These are phyloP conservation scores for Chaetorhynchus papuensis DNA, from an alignment of 2,113 vertebrate species.

Conservation along the genomic window DNA sequence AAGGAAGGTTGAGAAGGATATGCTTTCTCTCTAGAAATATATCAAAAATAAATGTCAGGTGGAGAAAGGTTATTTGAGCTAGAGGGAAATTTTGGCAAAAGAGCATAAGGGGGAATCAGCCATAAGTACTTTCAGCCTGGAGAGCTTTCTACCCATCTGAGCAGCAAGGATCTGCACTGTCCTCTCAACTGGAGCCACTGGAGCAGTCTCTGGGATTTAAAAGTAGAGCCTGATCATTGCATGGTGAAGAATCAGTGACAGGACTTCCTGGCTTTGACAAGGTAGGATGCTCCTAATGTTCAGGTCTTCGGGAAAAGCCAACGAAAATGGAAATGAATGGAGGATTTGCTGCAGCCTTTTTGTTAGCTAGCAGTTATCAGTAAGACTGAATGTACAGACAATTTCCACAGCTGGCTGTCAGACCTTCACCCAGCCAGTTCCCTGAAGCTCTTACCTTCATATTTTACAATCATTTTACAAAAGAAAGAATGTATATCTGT, in stretches of 20 bases:
- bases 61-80: background rate
- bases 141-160: background rate
- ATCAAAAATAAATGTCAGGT: background rate
- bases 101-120: background rate
- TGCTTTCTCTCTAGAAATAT: background rate
- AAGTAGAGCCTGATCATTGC: background rate
- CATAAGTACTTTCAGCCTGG: background rate
- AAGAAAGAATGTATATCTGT: background rate
- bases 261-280: background rate
- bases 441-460: background rate
- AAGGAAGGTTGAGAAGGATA: background rate
- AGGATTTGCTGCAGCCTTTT: background rate
- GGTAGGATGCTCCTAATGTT: background rate
- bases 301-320: background rate
- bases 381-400: background rate
- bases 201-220: background rate
- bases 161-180: fast-evolving
- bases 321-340: background rate
- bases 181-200: background rate
- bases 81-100: background rate
- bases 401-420: background rate
- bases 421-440: background rate
- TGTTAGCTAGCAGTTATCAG: background rate
- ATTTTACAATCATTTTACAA: background rate
- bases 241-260: background rate